A percentile compares a stretch with the other conserved stretches of the same genome.
These are phyloP conservation scores for Cyphomyrus discorhynchus DNA, from an alignment of 2,113 vertebrate genomes.

Conservation along the genomic window DNA sequence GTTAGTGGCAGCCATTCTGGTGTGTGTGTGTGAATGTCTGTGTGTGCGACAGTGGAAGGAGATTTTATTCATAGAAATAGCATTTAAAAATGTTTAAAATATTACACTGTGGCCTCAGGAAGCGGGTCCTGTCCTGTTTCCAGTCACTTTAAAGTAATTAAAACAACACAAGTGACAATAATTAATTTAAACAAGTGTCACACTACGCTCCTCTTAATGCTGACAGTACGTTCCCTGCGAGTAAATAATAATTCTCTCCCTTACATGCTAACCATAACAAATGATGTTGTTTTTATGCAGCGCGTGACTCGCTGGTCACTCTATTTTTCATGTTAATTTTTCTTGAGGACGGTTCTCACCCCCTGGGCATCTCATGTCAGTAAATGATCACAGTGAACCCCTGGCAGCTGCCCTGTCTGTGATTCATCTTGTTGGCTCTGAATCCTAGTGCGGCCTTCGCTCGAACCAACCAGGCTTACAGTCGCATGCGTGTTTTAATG, in stretches of 20 bases:
- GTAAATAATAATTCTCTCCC: background rate
- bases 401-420: background rate
- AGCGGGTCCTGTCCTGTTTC: background rate
- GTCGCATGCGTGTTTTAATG: background rate
- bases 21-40: background rate
- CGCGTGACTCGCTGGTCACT: background rate
- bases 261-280: background rate
- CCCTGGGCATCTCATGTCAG: background rate
- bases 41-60: background rate
- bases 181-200: slow-evolving; percentile 4
- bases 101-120: background rate
- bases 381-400: slow-evolving; percentile 4
- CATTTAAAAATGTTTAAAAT: background rate
- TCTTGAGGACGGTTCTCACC: background rate
- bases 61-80: background rate
- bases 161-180: slow-evolving; percentile 9
- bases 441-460: background rate
- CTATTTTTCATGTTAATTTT: slow-evolving; percentile 7
- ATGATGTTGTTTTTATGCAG: background rate
- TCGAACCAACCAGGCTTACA: background rate
- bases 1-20: background rate
- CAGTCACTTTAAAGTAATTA: slow-evolving; percentile 8
- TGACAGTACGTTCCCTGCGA: background rate
- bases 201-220: background rate
- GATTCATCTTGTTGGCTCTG: background rate